Conservation (phyloP, 2,888 invertebrate species). For the Geotrupes spiniger region DNA sequence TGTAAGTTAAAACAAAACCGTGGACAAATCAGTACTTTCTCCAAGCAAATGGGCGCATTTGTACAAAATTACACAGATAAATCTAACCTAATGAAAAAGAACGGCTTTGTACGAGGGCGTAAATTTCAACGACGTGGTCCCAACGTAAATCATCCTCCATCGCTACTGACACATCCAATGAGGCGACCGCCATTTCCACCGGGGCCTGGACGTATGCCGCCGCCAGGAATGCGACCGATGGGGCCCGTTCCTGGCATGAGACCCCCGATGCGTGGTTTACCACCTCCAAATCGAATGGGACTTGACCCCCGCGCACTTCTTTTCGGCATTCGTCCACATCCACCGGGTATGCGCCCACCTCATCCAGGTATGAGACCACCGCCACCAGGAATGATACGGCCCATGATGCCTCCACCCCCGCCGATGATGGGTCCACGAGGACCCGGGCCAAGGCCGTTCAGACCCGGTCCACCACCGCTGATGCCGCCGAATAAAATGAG, state of each 20-base stretch:
- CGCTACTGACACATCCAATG: conserved; percentile 26
- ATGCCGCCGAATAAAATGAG: conserved; percentile 29
- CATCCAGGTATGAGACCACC: conserved; percentile 24
- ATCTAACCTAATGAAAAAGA: conserved; percentile 25
- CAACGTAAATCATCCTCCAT: conserved; percentile 31
- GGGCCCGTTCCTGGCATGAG: conserved; percentile 34
- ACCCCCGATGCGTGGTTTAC: conserved; percentile 32
- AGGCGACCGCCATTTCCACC: conserved; percentile 32
- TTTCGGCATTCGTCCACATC: conserved; percentile 25
- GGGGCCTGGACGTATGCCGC: conserved; percentile 29
- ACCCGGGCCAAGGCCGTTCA: conserved; percentile 17
- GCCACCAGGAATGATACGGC: conserved; percentile 22
- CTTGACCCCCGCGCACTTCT: conserved; percentile 24
- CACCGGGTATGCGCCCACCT: conserved; percentile 29
- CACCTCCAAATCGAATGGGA: conserved; percentile 27
- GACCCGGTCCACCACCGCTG: conserved; percentile 20
- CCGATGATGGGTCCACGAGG: conserved; percentile 30
- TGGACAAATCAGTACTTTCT: conserved; percentile 9
- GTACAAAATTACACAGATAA: conserved; percentile 22
- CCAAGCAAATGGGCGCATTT: conserved; percentile 29
- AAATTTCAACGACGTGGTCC: conserved; percentile 30
- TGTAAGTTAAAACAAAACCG: conserved; percentile 7
- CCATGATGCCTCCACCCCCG: conserved; percentile 32
- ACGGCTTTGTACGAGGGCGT: conserved; percentile 23
- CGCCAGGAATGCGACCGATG: conserved; percentile 39